Base-by-base conservation (phyloP, 2,888 invertebrate species). In the Mactromeris polynyma region DNA sequence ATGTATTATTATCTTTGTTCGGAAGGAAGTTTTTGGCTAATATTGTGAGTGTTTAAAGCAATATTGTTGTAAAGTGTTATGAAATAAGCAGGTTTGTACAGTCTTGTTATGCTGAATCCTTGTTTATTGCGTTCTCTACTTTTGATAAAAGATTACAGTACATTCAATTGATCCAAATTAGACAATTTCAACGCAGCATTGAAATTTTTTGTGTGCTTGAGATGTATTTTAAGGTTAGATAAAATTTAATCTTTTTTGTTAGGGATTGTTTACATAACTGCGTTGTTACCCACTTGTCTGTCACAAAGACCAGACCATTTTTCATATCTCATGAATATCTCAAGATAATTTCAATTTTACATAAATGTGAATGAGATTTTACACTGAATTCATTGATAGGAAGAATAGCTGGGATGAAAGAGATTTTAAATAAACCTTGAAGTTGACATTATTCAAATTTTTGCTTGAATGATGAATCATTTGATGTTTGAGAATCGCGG, bases 161-260 rank as follows among this genome's bases (percentile, higher is more conserved):
- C 36, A 73, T 36, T 73, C 36, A 73, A 73, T 73, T 73, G 73
- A 73, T 73, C 36, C 36, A 73, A 73, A 73, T 73, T 19, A 73
- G 73, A 73, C 73, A 73, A 73, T 73, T 73, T 73, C 36, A 73
- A 73, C 73, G 36, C 26, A 36, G 36, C 31, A 36, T 36, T 73
- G 31, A 73, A 73, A 31, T 14, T 11, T n/a, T 2, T 17, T 73
- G 14, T 33, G n/a, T 73, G 73, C 73, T 26, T 73, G 4, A 73
- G 54, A 84, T 84, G 84, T 84, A 84, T 84, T 84, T 84, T 84
- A 73, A 38, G 54, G 77, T 54, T 36, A 84, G 77, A 84, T 78
- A 84, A 84, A 77, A 46, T 77, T 51, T 11, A 84, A 42, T 31
- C 73, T 36, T 78, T 54, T n/a, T 21, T 42, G 46, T 83, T 54